Base-by-base conservation (phyloP, 2,113 vertebrate species). In the Chaetops frenatus region DNA sequence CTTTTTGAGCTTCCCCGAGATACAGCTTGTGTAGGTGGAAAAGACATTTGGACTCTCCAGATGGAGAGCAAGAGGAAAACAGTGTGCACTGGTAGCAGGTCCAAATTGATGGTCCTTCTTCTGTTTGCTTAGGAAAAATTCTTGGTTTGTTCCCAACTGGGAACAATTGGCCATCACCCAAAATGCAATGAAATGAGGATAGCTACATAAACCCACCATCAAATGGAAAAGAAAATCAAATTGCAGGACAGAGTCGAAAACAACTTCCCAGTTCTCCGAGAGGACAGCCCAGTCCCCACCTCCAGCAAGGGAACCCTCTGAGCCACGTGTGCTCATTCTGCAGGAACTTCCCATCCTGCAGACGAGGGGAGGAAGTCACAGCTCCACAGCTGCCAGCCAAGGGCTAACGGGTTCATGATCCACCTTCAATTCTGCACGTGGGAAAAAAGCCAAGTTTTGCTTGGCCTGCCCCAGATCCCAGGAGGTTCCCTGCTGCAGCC, bases 261-360 rank as follows among this genome's bases (percentile, higher is more conserved):
- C 47, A 92, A 36, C 31, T 67, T 88, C 28, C 11, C 19, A 51
- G 12, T 15, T 80, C 11, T 5, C 50, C 50, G 50, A 51, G 45
- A 7, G 5, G 54, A 50, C 27, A 70, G 19, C 31, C 64, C 47
- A 25, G 74, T 81, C 38, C 70, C 31, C 81, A 70, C 5, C 51
- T 90, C 71, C 54, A 77, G 66, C 27, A 58, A 22, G 85, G 20
- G 19, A 50, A 54, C 27, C 73, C 57, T 86, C 78, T 35, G 69
- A 40, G 83, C 57, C 10, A 5, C 11, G 1, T 0, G 0, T 6
- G 22, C 56, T 83, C 33, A 14, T 58, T 74, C 44, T 29, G 29
- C 47, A 14, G 2, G n/a, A 60, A 31, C 48, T 70, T 33, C 56
- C 91, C 57, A 7, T 70, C 67, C 61, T 14, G 7, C 40, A 15